Percentiles rank a stretch among this genome's conserved stretches.
These are phyloP conservation scores for Bombyx huttoni DNA, from an alignment of 2,888 invertebrate species.

Conservation along the genomic window DNA sequence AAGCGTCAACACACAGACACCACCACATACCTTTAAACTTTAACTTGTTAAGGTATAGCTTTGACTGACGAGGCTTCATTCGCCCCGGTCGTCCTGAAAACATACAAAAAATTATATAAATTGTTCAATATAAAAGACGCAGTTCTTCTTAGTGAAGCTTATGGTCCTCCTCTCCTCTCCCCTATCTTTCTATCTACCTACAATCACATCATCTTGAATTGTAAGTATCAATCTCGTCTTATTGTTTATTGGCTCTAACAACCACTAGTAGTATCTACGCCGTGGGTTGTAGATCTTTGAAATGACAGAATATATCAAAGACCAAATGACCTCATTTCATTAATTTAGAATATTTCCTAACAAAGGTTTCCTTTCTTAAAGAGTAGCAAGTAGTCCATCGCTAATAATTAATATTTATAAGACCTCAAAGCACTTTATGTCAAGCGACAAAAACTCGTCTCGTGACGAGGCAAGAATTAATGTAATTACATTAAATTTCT, in stretches of 20 bases:
- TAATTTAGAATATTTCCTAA: background rate
- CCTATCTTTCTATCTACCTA: too few relatives aligned
- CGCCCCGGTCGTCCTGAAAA: slow-evolving; percentile 54
- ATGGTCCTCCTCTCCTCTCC: too few relatives aligned
- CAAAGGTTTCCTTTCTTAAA: background rate
- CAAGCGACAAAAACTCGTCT: background rate
- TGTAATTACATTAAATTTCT: background rate
- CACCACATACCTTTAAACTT: slow-evolving; percentile 55
- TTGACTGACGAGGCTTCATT: slow-evolving; percentile 46
- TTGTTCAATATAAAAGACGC: background rate
- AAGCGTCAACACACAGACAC: too few relatives aligned
- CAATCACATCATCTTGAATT: too few relatives aligned
- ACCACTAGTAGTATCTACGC: too few relatives aligned
- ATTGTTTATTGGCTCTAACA: too few relatives aligned
- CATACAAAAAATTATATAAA: slow-evolving; percentile 9
- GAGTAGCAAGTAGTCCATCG: background rate
- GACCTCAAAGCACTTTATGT: background rate
- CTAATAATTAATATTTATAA: background rate
- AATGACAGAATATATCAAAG: background rate
- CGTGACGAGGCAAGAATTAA: background rate
- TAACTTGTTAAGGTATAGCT: slow-evolving; percentile 59
- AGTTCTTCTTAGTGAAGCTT: too few relatives aligned
- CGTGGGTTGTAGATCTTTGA: too few relatives aligned
- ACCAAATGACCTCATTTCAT: background rate
- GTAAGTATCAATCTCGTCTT: too few relatives aligned